Base-by-base conservation (phyloP, 2,113 vertebrate species). In the Silurus asotus region DNA sequence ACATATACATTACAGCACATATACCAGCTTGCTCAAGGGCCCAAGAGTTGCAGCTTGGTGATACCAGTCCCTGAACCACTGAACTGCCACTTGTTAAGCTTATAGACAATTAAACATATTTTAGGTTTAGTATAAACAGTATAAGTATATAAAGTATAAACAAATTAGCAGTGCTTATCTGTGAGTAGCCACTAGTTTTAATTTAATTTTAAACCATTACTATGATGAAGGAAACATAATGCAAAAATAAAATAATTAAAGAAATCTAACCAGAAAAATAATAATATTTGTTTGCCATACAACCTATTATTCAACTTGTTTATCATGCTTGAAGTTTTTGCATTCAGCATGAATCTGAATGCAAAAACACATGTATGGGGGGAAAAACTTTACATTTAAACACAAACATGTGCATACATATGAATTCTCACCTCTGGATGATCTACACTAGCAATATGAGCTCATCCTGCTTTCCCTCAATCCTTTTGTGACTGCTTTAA, bases 401-500 rank as follows among this genome's bases (percentile, higher is more conserved):
- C 56, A 65, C 13, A 62, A 37, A 83, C 74, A 69, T 17, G 19
- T 45, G 81, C 62, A 80, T 51, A 83, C 45, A 78, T 14, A 87
- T 20, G 49, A 28, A 86, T 20, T 83, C 20, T 49, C 14, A 65
- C 37, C n/a, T 72, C 48, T 62, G 8, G 45, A 45, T 59, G 14
- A n/a, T 64, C 70, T 83, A 62, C 79, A 82, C 56, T 48, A 85
- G 62, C 64, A 81, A 19, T 28, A 74, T 58, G 53, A 59, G 28
- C 55, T 53, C 15, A 6, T 37, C 65, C 64, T 78, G 13, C 15
- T 65, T 65, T 80, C 65, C 79, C 78, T 84, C 55, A 84, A 53
- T 82, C 45, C 48, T 84, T 58, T 69, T 82, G 69, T 81, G 67
- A 83, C 45, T 87, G 79, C 84, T 89, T 78, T 72, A 86, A 86